Evolutionary conservation across 2,113 vertebrate genomes (phyloP), one percentile per base, ranked within the genome.

Genomic region (Phalacrocorax aristotelis): DNA sequence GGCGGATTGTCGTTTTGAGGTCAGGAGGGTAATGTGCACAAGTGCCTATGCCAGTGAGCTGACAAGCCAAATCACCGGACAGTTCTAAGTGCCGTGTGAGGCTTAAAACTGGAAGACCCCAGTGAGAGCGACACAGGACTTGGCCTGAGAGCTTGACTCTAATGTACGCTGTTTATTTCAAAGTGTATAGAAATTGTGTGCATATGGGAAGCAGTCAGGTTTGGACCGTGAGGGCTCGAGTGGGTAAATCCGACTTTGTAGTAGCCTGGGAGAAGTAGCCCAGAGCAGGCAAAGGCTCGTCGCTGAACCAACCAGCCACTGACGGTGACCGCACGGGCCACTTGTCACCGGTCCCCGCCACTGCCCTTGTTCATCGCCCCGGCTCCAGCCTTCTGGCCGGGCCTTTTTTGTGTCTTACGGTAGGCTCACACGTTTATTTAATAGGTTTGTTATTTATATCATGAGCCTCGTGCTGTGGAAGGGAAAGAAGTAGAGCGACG

Each of bases 21-120:
- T 95, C 78, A 60, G 79, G 84, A 96, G 96, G 86, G 87, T 96
- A 91, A 95, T 76, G 79, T 65, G 66, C 64, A 52, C 36, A 38
- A 97, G 74, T 66, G 86, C 89, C 81, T 89, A 60, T 82, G 95
- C 97, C 97, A 98, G 82, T 64, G 92, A 96, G 92, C 95, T 96
- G 97, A 97, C 97, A 97, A 94, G 58, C 68, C 87, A 83, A 83
- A 93, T 96, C 88, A 87, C 82, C 29, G 82, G 90, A 76, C 87
- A 88, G 81, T 94, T 95, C 40, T 72, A 81, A 95, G 92, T 88
- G 93, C 84, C 19, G 70, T 46, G 77, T 76, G 91, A 95, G 93
- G 64, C 80, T 97, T 42, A 62, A 74, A 75, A 44, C 69, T 93
- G 96, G 93, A 91, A 96, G 90, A 97, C 58, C 55, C 90, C 82